Evolutionary conservation across 1,140 invertebrate species (phyloP), one percentile per base, ranked within the genome.

Genomic region (Whitmania pigra): DNA sequence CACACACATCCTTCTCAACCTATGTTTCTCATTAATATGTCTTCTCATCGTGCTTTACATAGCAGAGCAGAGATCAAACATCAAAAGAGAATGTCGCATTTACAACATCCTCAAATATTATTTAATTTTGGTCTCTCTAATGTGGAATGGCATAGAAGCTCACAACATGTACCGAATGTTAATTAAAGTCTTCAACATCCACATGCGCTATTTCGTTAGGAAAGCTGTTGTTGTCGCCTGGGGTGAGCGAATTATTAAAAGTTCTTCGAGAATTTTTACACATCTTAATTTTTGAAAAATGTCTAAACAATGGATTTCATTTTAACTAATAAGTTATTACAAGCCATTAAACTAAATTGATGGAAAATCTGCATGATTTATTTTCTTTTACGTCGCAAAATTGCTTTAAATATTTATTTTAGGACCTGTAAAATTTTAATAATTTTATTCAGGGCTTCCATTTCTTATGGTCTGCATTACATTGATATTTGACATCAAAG

Each of bases 91-190:
- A 22, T 71, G 71, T 63, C 40, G 71, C 0, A 9, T 71, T 29
- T 31, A 29, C 11, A 71, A 71, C 40, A 53, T 63, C 20, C n/a
- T 71, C 22, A 43, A 54, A 55, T 71, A 71, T 53, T 71, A 71
- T 60, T 54, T 71, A 13, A 40, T 71, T 31, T 29, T 71, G 9
- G 71, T 71, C 4, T 71, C 71, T 13, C 55, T 71, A 20, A 49
- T 71, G 53, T 71, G 71, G 71, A 71, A 71, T 60, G 71, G 40
- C 53, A 55, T 71, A 7, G 71, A 71, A 40, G 71, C 71, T 17
- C 71, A 29, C 29, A 71, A 71, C 71, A 71, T 71, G 71, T 71
- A 71, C 29, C n/a, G 25, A 7, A 60, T 71, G 71, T 25, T 71
- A 22, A 31, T 71, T 7, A 63, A 60, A 31, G 71, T 71, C 71